These are phyloP conservation scores for Andricus curvator DNA, from an alignment of 2,888 invertebrate genomes.

Conservation along the genomic window DNA sequence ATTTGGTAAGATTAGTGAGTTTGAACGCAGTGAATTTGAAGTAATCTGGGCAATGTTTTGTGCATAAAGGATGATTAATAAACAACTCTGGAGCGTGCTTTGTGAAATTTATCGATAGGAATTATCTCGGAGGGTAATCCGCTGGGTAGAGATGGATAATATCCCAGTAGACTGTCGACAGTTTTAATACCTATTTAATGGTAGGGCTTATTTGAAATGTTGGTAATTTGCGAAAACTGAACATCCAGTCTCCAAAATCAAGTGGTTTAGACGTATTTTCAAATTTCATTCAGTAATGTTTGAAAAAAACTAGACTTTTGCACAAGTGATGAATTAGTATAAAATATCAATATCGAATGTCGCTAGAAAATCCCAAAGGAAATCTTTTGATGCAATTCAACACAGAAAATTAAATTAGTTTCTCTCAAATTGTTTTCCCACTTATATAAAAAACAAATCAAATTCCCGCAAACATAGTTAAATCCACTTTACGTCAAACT, in stretches of 20 bases:
- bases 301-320: too few species aligned
- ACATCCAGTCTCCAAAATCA: not conserved
- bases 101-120: conserved; percentile 61
- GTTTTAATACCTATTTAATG: conserved; percentile 29
- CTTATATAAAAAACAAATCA: not conserved
- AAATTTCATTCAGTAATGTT: too few species aligned
- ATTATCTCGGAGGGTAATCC: conserved; percentile 56
- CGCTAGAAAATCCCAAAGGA: too few species aligned
- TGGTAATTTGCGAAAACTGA: conserved; percentile 1
- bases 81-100: conserved; percentile 60
- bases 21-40: conserved; percentile 49
- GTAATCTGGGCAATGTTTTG: conserved; percentile 61
- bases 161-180: conserved; percentile 17
- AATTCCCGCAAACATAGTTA: not conserved
- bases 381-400: too few species aligned
- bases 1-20: conserved; percentile 57
- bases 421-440: too few species aligned
- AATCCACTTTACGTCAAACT: not conserved
- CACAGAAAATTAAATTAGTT: too few species aligned
- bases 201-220: not conserved
- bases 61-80: conserved; percentile 67
- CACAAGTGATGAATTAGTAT: too few species aligned
- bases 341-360: too few species aligned
- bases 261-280: too few species aligned
- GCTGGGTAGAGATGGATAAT: conserved; percentile 48